Evolutionary conservation across 53 echinoderm and acorn worm genomes (phyloP).

Genomic region (Apostichopus leukothele): DNA sequence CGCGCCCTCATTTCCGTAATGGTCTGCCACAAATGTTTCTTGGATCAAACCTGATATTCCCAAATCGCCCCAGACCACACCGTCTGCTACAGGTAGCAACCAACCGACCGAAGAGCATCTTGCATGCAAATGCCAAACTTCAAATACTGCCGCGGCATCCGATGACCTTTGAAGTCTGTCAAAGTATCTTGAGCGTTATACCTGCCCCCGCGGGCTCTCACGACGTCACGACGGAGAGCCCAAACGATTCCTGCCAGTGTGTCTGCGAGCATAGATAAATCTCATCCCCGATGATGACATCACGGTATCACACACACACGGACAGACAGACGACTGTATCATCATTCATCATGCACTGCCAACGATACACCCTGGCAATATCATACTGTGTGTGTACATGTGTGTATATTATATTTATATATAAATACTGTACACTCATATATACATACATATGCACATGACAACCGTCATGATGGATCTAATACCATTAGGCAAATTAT

Average conservation of each 20-base stretch:
- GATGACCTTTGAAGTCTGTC: background rate
- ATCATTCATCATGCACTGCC: background rate
- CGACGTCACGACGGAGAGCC: too few species aligned
- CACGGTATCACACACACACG: background rate
- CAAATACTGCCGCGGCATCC: constrained; percentile 1
- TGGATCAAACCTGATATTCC: background rate
- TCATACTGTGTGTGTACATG: too few species aligned
- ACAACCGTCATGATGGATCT: constrained; percentile 1
- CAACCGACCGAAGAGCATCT: constrained; percentile 19
- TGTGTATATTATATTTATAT: too few species aligned
- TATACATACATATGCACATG: background rate
- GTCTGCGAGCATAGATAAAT: constrained; percentile 1
- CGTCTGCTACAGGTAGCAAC: background rate
- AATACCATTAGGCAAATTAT: background rate
- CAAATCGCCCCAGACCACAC: background rate
- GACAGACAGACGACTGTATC: background rate
- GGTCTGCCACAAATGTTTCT: background rate
- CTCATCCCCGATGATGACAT: background rate
- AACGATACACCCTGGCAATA: too few species aligned
- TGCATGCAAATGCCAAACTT: constrained; percentile 21
- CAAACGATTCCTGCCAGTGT: background rate
- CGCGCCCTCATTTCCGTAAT: background rate
- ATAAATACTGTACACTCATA: too few species aligned
- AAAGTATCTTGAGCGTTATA: too few species aligned
- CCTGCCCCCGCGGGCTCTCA: too few species aligned